A percentile compares a stretch with the other conserved stretches of the same genome.
phyloP scores from a whole-genome alignment of 2,797 vertebrate genomes.

The Pangasius sanitwongsei region DNA sequence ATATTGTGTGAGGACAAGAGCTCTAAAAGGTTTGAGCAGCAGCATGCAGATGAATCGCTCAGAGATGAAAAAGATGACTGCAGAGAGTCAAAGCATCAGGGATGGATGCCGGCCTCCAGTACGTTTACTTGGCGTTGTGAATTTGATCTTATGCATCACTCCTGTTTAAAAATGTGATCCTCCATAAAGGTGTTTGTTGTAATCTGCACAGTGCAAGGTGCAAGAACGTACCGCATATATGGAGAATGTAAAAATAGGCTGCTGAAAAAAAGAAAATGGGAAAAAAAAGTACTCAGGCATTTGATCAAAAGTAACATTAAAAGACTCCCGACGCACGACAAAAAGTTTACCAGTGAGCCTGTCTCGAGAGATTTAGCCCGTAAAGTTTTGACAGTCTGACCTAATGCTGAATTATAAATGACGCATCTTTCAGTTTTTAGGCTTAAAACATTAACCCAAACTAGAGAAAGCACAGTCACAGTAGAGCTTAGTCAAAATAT shows the following conservation, averaged over 20 bases:
- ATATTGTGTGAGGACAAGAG: neutral
- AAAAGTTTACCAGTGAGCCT: constrained; percentile 15
- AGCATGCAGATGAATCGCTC: constrained; percentile 41
- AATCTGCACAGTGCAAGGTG: neutral
- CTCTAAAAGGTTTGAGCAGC: constrained; percentile 12
- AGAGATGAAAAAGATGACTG: constrained; percentile 32
- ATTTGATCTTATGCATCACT: constrained; percentile 17
- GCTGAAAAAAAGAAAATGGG: neutral
- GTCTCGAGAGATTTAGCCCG: constrained; percentile 35
- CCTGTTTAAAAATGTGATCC: neutral
- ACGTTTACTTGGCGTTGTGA: neutral
- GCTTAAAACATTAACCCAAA: constrained; percentile 13
- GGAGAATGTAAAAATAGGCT: neutral
- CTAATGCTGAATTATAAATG: constrained; percentile 52
- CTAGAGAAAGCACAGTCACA: neutral
- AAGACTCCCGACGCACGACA: constrained; percentile 21
- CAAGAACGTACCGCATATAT: neutral
- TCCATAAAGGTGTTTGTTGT: neutral
- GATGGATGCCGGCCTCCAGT: neutral
- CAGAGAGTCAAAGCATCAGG: constrained; percentile 7
- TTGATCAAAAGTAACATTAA: constrained; percentile 44
- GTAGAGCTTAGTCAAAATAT: neutral
- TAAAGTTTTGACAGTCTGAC: constrained; percentile 39
- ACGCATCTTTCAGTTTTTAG: constrained; percentile 18
- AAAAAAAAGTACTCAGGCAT: neutral